These are phyloP conservation scores for Ceratitis capitata DNA, from an alignment of 1,140 invertebrate species.

Conservation along the genomic window DNA sequence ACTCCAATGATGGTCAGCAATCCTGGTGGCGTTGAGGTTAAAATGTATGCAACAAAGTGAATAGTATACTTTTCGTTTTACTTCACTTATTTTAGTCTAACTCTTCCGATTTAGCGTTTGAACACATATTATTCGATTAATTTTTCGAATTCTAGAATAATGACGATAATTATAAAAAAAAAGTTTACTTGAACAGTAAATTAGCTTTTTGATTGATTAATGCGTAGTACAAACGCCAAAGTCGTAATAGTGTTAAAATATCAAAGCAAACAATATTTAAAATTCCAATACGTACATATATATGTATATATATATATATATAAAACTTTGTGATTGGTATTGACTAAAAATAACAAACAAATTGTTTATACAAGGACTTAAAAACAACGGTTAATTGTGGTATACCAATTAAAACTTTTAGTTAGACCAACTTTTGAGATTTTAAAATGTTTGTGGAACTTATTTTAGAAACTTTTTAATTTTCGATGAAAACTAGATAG, in stretches of 20 bases:
- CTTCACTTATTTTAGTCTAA: neutral
- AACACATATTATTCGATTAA: neutral
- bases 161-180: neutral
- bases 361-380: neutral
- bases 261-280: constrained; percentile 16
- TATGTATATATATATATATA: too few relatives aligned
- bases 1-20: constrained; percentile 54
- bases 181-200: too few relatives aligned
- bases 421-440: neutral
- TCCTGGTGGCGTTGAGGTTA: constrained; percentile 58
- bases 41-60: constrained; percentile 3
- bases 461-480: neutral
- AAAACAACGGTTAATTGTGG: neutral
- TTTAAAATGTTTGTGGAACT: neutral
- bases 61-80: constrained; percentile 5
- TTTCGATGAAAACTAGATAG: neutral
- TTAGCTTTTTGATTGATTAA: neutral
- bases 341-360: neutral
- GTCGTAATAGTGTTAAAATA: constrained; percentile 10
- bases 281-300: neutral
- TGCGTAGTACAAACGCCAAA: neutral
- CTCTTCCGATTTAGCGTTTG: constrained; percentile 15
- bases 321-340: neutral
- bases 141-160: neutral
- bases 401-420: neutral